Evolutionary conservation across 2,888 invertebrate genomes (phyloP), one percentile per base, ranked within the genome.

Genomic region (Drosophila nigricruria): DNA sequence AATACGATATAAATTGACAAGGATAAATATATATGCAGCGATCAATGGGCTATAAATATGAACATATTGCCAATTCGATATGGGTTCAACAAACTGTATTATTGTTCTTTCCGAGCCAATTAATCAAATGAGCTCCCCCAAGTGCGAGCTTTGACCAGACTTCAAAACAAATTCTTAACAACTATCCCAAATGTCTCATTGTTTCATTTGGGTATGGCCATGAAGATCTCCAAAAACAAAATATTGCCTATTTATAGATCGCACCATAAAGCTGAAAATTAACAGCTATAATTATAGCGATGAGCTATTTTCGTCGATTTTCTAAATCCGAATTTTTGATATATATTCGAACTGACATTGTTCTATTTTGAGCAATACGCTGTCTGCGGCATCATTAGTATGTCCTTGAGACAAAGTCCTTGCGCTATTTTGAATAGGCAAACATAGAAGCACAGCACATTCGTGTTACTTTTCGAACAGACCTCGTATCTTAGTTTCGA

Each of bases 1-100:
- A 73, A 67, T 57, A 16, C 32, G 32, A 30, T 57, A 64, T 49
- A 43, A 70, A 73, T 73, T 79, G 79, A 64, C 82, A 68, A 47
- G 64, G 79, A 81, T 76, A 78, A 72, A 73, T 76, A 30, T 16
- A 66, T 9, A 59, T 45, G 54, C 32, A 23, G 30, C 52, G 64
- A 61, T 53, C 52, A 42, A 34, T 42, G 47, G 30, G 36, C 73
- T 57, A 64, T 75, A 70, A 57, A 75, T 70, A 64, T 60, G 42
- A 47, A 64, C 49, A 75, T 70, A 70, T 65, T 53, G 64, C 5
- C 65, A 70, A 65, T 75, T 75, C 45, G 57, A 58, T 52, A 18
- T 10, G 4, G 25, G 74, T 75, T 75, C 74, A 75, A 43, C 23
- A 62, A 76, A 76, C 70, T 57, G 57, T 42, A 57, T 59, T 60